Conservation (phyloP, 2,113 vertebrate genomes). For the Pterocles gutturalis region DNA sequence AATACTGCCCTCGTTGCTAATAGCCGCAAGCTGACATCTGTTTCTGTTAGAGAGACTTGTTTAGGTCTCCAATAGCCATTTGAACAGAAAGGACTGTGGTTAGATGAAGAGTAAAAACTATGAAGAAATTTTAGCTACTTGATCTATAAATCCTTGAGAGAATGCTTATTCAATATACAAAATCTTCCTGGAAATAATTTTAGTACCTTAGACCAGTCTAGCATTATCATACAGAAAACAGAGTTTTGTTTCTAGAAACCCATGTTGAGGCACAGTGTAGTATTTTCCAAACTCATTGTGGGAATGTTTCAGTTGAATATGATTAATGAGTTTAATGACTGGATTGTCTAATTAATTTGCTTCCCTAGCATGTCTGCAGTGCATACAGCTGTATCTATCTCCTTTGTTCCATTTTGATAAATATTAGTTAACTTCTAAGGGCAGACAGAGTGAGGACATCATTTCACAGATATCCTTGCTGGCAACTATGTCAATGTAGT, state of each 20-base stretch:
- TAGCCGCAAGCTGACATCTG: neutral
- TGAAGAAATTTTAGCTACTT: neutral
- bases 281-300: neutral
- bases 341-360: neutral
- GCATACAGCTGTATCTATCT: neutral
- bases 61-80: neutral
- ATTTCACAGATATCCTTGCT: neutral
- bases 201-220: neutral
- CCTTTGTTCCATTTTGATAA: neutral
- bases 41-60: neutral
- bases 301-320: neutral
- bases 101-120: neutral
- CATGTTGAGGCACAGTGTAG: fast-evolving
- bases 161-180: neutral
- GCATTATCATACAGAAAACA: neutral
- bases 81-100: neutral
- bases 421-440: neutral
- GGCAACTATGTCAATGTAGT: neutral
- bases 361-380: neutral
- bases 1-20: neutral
- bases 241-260: neutral
- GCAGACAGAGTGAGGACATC: neutral
- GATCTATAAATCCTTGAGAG: neutral
- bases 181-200: neutral
- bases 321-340: neutral